Evolutionary conservation across 2,888 invertebrate species (phyloP).

Genomic region (Dione vanillae): DNA sequence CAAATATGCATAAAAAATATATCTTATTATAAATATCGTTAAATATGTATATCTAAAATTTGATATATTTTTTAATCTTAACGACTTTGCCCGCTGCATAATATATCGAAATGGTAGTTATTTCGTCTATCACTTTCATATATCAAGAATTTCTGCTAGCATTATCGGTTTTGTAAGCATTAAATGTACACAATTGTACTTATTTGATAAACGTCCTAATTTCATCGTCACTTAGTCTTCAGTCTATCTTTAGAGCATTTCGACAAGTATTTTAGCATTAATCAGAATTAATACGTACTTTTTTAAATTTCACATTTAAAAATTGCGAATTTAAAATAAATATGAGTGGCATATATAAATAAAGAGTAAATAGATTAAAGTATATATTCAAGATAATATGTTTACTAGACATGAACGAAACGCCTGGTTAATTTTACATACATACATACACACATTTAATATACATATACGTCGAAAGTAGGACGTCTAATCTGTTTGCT

Average conservation of each 20-base stretch:
- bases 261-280: background rate
- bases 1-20: no score
- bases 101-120: background rate
- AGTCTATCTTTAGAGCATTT: background rate
- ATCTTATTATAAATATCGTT: no score
- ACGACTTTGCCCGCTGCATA: no score
- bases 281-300: slow-evolving; percentile 9
- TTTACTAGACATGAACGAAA: slow-evolving; percentile 32
- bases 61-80: no score
- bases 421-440: slow-evolving; percentile 45
- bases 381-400: slow-evolving; percentile 22
- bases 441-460: slow-evolving; percentile 28
- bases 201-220: background rate
- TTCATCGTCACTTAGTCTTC: background rate
- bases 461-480: slow-evolving; percentile 49
- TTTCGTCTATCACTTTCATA: background rate
- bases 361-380: background rate
- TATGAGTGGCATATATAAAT: background rate
- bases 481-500: slow-evolving; percentile 61
- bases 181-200: background rate
- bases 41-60: no score
- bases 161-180: no score
- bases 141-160: background rate
- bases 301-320: background rate
- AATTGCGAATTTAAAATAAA: background rate